Evolutionary conservation across 2,113 vertebrate species (phyloP).

Genomic region (Aphyosemion australe): DNA sequence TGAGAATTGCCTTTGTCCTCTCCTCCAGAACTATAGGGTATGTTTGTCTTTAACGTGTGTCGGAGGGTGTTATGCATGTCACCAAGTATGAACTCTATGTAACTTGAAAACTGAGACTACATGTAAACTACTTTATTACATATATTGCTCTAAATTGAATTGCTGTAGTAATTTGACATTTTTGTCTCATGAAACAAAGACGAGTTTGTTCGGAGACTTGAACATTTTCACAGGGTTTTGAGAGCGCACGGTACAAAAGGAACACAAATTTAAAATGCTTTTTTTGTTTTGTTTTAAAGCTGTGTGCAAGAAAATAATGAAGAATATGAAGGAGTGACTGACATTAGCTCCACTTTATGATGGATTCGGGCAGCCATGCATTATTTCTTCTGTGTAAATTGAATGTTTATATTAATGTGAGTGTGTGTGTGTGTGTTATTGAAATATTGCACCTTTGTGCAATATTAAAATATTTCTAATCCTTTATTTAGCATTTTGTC

Average conservation of each 20-base stretch:
- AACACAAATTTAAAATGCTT: not conserved
- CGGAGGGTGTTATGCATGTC: constrained; percentile 68
- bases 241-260: constrained; percentile 13
- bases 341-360: not conserved
- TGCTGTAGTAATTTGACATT: constrained; percentile 13
- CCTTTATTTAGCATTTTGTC: constrained; percentile 11
- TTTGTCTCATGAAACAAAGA: not conserved
- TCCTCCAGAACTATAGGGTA: constrained; percentile 29
- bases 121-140: constrained; percentile 26
- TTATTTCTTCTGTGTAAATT: constrained; percentile 30
- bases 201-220: not conserved
- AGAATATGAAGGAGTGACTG: not conserved
- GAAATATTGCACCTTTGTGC: constrained; percentile 61
- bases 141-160: not conserved
- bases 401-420: constrained; percentile 54
- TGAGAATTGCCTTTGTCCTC: constrained; percentile 54
- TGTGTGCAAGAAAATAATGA: not conserved
- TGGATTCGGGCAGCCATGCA: not conserved
- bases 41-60: too few species aligned
- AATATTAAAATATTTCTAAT: constrained; percentile 39
- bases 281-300: not conserved
- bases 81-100: constrained; percentile 55
- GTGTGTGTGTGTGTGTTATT: constrained; percentile 46
- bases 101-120: constrained; percentile 44
- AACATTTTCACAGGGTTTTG: not conserved